A percentile compares a stretch with the other conserved stretches of the same genome.
phyloP scores from a whole-genome alignment of 2,888 invertebrate species.

The Drosophila affinis region DNA sequence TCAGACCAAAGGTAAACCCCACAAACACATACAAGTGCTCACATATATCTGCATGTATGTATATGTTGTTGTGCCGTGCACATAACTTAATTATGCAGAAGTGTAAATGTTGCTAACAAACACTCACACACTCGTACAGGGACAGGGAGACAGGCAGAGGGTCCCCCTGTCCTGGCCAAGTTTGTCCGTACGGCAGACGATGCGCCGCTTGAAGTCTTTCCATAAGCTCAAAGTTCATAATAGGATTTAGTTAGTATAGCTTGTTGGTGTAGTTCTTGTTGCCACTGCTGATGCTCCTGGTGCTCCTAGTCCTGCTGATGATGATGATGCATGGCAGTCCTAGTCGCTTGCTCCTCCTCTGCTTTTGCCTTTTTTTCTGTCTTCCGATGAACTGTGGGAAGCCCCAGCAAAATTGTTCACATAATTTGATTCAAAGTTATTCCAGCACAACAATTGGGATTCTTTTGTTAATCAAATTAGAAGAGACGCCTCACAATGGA shows the following conservation, averaged over 20 bases:
- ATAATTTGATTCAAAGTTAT: slow-evolving; percentile 1
- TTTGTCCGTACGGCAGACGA: slow-evolving; percentile 53
- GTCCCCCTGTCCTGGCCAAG: slow-evolving; percentile 13
- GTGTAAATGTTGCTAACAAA: slow-evolving; percentile 63
- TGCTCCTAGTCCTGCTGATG: slow-evolving; percentile 44
- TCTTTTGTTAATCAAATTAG: not conserved
- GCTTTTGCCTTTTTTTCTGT: slow-evolving; percentile 10
- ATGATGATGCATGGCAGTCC: slow-evolving; percentile 47
- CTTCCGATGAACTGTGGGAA: slow-evolving; percentile 22
- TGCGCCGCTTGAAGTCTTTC: slow-evolving; percentile 75
- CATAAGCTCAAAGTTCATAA: slow-evolving; percentile 77
- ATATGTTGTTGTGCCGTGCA: slow-evolving; percentile 51
- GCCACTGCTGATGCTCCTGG: slow-evolving; percentile 41
- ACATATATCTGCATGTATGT: slow-evolving; percentile 1
- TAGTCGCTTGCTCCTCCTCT: slow-evolving; percentile 21
- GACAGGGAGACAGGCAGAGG: slow-evolving; percentile 8
- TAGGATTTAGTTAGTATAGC: slow-evolving; percentile 73
- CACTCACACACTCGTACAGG: slow-evolving; percentile 25
- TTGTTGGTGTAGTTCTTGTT: slow-evolving; percentile 53
- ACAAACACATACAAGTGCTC: not conserved
- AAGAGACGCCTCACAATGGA: not conserved
- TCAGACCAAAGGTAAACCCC: slow-evolving; percentile 40
- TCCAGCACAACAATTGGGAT: not conserved
- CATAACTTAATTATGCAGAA: slow-evolving; percentile 78
- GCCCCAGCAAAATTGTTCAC: not conserved